phyloP scores from a whole-genome alignment of 1,140 invertebrate genomes.

The Lysiphlebus fabarum region DNA sequence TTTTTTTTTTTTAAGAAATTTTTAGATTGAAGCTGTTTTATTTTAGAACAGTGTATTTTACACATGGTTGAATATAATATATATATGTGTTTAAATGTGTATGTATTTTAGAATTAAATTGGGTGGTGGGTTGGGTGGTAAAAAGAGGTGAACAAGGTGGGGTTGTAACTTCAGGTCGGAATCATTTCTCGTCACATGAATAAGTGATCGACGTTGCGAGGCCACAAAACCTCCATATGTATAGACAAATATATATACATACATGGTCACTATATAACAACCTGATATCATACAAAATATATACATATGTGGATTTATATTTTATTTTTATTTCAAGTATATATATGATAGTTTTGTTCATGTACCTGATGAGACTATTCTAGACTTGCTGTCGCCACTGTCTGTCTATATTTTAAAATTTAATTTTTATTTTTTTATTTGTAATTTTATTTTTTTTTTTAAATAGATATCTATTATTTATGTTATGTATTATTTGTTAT shows the following conservation, averaged over 20 bases:
- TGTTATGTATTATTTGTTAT: no score
- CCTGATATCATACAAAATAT: constrained; percentile 1
- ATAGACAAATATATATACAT: constrained; percentile 18
- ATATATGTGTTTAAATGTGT: background rate
- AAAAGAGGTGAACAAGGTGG: background rate
- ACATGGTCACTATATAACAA: constrained; percentile 11
- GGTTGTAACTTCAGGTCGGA: constrained; percentile 29
- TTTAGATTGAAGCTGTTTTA: constrained; percentile 10
- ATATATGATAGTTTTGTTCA: no score
- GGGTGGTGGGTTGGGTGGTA: background rate
- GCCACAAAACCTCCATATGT: background rate
- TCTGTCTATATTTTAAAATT: no score
- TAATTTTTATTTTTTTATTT: no score
- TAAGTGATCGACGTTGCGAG: constrained; percentile 38
- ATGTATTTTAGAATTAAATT: no score
- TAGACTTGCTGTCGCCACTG: constrained; percentile 14
- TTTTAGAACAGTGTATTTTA: background rate
- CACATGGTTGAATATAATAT: background rate
- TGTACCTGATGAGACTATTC: constrained; percentile 10
- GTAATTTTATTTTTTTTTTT: no score
- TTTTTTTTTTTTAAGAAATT: background rate
- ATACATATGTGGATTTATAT: no score
- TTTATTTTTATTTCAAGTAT: no score
- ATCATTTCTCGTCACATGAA: constrained; percentile 47
- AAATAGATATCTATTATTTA: no score